phyloP scores from a whole-genome alignment of 2,888 invertebrate genomes.

The Sturmia bella region DNA sequence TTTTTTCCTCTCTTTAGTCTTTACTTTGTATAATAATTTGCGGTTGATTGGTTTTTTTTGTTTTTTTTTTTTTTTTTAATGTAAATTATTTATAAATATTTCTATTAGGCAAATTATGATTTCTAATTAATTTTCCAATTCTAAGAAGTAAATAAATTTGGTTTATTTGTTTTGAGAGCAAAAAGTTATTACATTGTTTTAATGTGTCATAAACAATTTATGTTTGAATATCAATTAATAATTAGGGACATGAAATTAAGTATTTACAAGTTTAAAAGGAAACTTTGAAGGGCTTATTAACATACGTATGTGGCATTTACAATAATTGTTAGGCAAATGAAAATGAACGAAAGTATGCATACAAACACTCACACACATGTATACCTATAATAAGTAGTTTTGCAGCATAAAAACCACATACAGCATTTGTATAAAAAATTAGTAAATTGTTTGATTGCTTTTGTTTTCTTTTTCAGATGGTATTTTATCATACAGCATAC shows the following conservation, averaged over 20 bases:
- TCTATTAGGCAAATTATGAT: conserved; percentile 28
- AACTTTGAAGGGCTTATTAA: too few relatives aligned
- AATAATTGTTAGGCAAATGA: too few relatives aligned
- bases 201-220: conserved; percentile 27
- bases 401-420: too few relatives aligned
- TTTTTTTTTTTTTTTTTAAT: conserved; percentile 25
- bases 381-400: too few relatives aligned
- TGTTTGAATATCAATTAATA: neutral
- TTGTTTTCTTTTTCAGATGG: conserved; percentile 84
- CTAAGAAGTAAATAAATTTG: conserved; percentile 33
- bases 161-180: neutral
- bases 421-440: too few relatives aligned
- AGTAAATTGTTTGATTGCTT: conserved; percentile 6
- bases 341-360: too few relatives aligned
- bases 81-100: conserved; percentile 48
- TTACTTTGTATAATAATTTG: conserved; percentile 47
- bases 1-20: neutral
- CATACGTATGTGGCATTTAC: too few relatives aligned
- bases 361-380: too few relatives aligned
- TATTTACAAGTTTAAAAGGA: too few relatives aligned
- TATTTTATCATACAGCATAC: conserved; percentile 89
- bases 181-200: neutral
- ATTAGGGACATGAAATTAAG: too few relatives aligned
- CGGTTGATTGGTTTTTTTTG: conserved; percentile 50
- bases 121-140: conserved; percentile 46